Evolutionary conservation across 2,888 invertebrate genomes (phyloP), one percentile per base, ranked within the genome.

Genomic region (Acleris sparsana): DNA sequence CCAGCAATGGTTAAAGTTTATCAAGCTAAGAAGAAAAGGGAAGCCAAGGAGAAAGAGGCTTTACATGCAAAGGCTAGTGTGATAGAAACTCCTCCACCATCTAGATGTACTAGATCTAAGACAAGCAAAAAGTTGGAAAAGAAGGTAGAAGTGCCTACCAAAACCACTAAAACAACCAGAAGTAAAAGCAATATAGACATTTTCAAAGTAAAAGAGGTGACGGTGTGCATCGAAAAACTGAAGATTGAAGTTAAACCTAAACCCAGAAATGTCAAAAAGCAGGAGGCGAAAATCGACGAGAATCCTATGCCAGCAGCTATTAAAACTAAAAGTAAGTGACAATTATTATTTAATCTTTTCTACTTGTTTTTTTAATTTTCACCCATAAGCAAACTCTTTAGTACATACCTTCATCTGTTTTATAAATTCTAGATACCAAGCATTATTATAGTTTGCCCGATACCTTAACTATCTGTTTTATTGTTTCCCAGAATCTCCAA

Each of bases 1-100:
- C 91, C 93, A 53, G 94, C 93, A 1, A 94, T 94, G 94, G 85
- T 93, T 64, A 89, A 83, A 76, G 85, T 94, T 1, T 80, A 93
- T 70, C 87, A 78, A 73, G 83, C 85, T 62, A 94, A 92, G 81
- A 86, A 91, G 67, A 93, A 93, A 70, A 77, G 91, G 48, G 87
- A 91, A 74, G 85, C 85, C 11, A 85, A 86, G 53, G 92, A 93
- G 69, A 86, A 75, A 68, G 87, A 88, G 22, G 80, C 79, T 2
- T 71, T 78, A 6, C 87, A 85, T 71, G 80, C 80, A 51, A 75
- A 78, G 63, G 73, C 68, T 62, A 53, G 63, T 18, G 70, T 72
- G 39, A 84, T 84, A 69, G 70, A 71, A 29, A 63, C 63, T 11
- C 63, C 73, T 20, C 57, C 67, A 20, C 62, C 75, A 68, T 69